These are phyloP conservation scores for Danaus chrysippus DNA, from an alignment of 2,888 invertebrate genomes.

Conservation along the genomic window DNA sequence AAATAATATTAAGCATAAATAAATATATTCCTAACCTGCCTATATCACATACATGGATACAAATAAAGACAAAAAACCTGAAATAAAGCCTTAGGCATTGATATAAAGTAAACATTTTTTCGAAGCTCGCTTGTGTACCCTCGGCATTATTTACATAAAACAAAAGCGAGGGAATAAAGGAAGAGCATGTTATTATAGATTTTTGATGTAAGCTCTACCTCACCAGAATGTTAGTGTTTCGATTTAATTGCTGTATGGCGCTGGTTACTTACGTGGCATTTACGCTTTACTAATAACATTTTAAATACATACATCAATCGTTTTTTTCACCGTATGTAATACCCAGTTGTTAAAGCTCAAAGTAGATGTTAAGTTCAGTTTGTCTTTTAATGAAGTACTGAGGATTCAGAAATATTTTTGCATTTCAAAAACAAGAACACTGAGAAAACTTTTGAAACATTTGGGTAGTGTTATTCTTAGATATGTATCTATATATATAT, in stretches of 20 bases:
- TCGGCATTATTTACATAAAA: conserved; percentile 61
- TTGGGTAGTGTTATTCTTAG: no score
- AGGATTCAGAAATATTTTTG: no score
- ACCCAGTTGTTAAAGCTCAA: no score
- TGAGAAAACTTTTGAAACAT: no score
- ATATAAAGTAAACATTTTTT: conserved; percentile 5
- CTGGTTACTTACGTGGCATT: conserved; percentile 17
- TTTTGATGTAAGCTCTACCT: conserved; percentile 29
- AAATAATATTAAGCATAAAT: no score
- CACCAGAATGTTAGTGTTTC: conserved; percentile 28
- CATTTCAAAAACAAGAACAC: no score
- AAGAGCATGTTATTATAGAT: conserved; percentile 54
- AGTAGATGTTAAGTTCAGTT: no score
- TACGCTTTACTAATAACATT: conserved; percentile 7
- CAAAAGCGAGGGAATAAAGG: conserved; percentile 45
- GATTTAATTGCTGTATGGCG: conserved; percentile 25
- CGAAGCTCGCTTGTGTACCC: conserved; percentile 17
- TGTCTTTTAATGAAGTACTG: no score
- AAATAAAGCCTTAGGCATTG: conserved; percentile 1
- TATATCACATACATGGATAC: no score
- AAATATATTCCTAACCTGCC: no score
- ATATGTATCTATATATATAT: no score
- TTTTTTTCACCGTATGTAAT: background rate
- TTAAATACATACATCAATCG: background rate
- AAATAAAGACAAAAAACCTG: no score